These are phyloP conservation scores for Xestia ashworthii DNA, from an alignment of 2,888 invertebrate species.

Conservation along the genomic window DNA sequence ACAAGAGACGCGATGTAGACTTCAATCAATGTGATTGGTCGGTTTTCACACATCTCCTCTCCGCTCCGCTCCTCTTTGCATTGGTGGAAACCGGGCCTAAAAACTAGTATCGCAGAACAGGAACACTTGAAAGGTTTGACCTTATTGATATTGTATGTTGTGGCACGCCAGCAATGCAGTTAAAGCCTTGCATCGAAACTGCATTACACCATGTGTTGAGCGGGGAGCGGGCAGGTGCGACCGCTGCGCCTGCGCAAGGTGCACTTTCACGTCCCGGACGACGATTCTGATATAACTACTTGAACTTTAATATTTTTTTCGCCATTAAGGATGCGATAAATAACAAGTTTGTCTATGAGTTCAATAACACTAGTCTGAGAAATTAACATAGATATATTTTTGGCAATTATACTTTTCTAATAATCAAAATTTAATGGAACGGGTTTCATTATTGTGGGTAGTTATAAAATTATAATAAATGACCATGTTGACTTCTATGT, in stretches of 20 bases:
- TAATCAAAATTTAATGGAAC: conserved; percentile 58
- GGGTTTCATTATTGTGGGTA: conserved; percentile 55
- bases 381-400: conserved; percentile 76
- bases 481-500: conserved; percentile 28
- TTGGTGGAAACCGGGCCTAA: not conserved
- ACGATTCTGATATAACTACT: conserved; percentile 73
- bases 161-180: conserved; percentile 75
- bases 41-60: too few species aligned
- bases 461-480: conserved; percentile 39
- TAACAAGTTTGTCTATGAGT: conserved; percentile 74
- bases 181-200: conserved; percentile 81
- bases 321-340: conserved; percentile 67
- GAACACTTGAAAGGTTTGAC: conserved; percentile 69
- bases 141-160: conserved; percentile 58
- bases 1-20: too few species aligned
- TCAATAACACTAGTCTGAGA: conserved; percentile 71
- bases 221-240: conserved; percentile 83
- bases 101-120: conserved; percentile 58
- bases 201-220: conserved; percentile 86
- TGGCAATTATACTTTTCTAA: conserved; percentile 72
- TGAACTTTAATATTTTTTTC: conserved; percentile 43
- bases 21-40: too few species aligned
- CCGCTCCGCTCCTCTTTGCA: too few species aligned
- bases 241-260: conserved; percentile 80
- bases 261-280: conserved; percentile 81